Conservation (phyloP, 2,113 vertebrate genomes). For the Corvus cornix region DNA sequence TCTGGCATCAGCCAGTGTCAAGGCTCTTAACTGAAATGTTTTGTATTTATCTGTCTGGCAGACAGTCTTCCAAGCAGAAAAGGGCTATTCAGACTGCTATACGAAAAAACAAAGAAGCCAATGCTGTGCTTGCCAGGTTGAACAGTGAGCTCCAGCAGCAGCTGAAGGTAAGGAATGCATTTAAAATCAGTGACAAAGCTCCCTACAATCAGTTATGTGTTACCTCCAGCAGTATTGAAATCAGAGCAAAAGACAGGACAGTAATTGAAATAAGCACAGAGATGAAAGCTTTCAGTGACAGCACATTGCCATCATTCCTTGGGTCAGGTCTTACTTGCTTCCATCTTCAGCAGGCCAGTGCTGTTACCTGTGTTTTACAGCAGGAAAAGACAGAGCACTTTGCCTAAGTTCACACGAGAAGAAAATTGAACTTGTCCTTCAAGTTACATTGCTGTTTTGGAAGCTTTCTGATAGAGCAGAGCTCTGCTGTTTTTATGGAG, state of each 20-base stretch:
- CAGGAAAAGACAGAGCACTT: not conserved
- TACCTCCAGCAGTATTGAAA: not conserved
- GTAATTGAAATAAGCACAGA: not conserved
- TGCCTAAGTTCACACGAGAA: not conserved
- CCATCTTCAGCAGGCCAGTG: not conserved
- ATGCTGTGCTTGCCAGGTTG: constrained; percentile 90
- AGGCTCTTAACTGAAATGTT: constrained; percentile 29
- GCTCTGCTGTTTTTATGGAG: not conserved
- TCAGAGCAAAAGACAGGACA: not conserved
- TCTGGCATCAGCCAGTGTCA: not conserved
- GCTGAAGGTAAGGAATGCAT: constrained; percentile 84
- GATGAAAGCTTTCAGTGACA: not conserved
- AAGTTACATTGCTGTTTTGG: not conserved
- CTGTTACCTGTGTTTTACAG: not conserved
- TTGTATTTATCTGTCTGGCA: constrained; percentile 69
- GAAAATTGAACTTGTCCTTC: not conserved
- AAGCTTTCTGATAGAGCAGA: not conserved
- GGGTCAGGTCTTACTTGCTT: not conserved
- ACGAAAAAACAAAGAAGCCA: constrained; percentile 94
- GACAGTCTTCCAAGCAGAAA: constrained; percentile 88
- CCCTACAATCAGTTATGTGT: not conserved
- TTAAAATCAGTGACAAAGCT: not conserved
- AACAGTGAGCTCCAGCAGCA: constrained; percentile 98
- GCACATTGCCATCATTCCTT: not conserved
- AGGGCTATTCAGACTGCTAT: constrained; percentile 92